Base-by-base conservation (phyloP, 1,140 invertebrate species). In the Vanessa tameamea region DNA sequence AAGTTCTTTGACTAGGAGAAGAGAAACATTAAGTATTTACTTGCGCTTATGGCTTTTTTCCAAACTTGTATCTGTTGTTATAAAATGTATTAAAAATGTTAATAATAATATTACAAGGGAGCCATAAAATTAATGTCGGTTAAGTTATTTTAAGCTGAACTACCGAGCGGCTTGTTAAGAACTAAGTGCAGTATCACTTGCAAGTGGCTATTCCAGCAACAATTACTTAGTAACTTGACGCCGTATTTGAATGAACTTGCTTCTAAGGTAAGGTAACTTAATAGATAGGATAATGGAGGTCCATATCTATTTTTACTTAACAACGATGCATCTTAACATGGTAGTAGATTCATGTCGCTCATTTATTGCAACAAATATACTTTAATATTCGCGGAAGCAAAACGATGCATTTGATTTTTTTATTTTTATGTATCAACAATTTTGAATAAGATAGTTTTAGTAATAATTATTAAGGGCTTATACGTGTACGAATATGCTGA, bases 171-270 rank as follows among this genome's bases (percentile, higher is more conserved):
- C 50, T 57, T 57, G 53, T 23, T 57, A 12, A 12, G 53, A 23
- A 57, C 53, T 57, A 57, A 65, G 64, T 65, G 64, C 64, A 65
- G 64, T 12, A 48, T 53, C 23, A 51, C 23, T 31, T 37, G 51
- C 65, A 53, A 67, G 65, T 67, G 65, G 65, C 65, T 48, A 67
- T 67, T 67, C 7, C 6, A 31, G 15, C 23, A 53, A 65, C n/a
- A 67, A 67, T 37, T 67, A 67, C 53, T 57, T 57, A 23, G 65
- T 13, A 67, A 67, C 65, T 67, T 53, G 65, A 67, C 23, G 31
- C 65, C 16, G 15, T 48, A n/a, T 14, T 37, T 13, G n/a, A 65
- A 65, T 16, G n/a, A 48, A 48, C 47, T 53, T 14, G 23, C 64
- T 50, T 20, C 65, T 51, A n/a, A 53, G 65, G 51, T 51, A 67